Conservation (phyloP, 2,797 vertebrate genomes). For the Halcyon chelicuti region DNA sequence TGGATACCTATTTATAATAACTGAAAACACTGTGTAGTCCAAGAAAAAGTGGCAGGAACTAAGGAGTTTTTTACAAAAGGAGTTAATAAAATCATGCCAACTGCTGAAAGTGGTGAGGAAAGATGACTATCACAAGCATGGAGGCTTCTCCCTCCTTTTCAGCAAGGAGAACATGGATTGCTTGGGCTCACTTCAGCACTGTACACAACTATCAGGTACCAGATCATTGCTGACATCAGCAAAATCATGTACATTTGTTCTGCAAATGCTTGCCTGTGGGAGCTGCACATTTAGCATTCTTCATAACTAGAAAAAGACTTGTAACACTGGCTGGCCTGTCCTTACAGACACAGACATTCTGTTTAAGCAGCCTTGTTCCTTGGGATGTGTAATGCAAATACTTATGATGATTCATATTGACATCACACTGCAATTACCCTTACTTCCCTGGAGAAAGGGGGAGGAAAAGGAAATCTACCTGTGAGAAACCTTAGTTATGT, state of each 20-base stretch:
- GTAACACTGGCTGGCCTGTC: not conserved
- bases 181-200: not conserved
- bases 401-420: not conserved
- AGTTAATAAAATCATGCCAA: not conserved
- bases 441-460: not conserved
- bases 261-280: not conserved
- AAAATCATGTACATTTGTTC: not conserved
- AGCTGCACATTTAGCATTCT: not conserved
- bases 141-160: not conserved
- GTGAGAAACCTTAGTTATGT: not conserved
- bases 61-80: not conserved
- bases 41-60: not conserved
- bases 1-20: not conserved
- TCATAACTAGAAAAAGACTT: not conserved
- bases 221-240: not conserved
- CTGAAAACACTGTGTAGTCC: not conserved
- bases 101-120: not conserved
- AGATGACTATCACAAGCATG: accelerated
- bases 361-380: not conserved
- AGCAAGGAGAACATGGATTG: not conserved
- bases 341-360: not conserved
- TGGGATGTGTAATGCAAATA: not conserved
- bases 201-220: not conserved
- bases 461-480: not conserved
- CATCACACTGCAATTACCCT: not conserved